phyloP scores from a whole-genome alignment of 2,797 vertebrate genomes.

The Antrozous pallidus region DNA sequence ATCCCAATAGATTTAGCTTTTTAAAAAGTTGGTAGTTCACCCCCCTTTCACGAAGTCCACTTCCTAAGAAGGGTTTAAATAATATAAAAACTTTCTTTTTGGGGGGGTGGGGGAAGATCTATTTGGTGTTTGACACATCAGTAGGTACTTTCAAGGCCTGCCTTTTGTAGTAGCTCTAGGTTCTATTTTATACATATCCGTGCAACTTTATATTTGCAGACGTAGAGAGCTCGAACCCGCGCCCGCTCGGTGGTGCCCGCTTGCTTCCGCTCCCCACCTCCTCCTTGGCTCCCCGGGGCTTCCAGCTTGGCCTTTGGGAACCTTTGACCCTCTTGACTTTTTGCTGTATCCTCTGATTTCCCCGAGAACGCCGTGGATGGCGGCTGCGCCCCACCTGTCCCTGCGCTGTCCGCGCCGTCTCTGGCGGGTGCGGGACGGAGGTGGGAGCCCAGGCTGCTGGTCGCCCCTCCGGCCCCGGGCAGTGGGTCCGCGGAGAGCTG shows the following conservation, averaged over 20 bases:
- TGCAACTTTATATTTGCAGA: slow-evolving; percentile 84
- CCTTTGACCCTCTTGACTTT: slow-evolving; percentile 81
- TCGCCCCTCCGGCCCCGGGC: neutral
- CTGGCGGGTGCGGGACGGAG: slow-evolving; percentile 62
- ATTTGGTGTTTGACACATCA: slow-evolving; percentile 84
- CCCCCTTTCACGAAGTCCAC: slow-evolving; percentile 64
- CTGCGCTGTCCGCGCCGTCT: too few species aligned
- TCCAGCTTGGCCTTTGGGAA: slow-evolving; percentile 81
- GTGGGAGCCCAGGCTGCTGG: neutral
- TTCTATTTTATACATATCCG: slow-evolving; percentile 86
- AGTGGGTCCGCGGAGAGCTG: slow-evolving; percentile 76
- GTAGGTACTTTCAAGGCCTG: slow-evolving; percentile 81
- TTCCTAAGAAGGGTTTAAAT: slow-evolving; percentile 77
- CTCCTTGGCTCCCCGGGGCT: slow-evolving; percentile 80
- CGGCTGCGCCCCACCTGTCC: too few species aligned
- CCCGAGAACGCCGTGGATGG: slow-evolving; percentile 82
- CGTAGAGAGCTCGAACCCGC: slow-evolving; percentile 65
- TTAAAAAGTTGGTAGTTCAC: too few species aligned
- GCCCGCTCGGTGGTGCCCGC: slow-evolving; percentile 53
- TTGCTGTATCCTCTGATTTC: slow-evolving; percentile 83
- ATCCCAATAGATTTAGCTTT: too few species aligned
- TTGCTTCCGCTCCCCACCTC: slow-evolving; percentile 57
- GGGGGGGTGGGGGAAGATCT: slow-evolving; percentile 73
- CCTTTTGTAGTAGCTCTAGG: slow-evolving; percentile 86
- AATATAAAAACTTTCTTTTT: slow-evolving; percentile 75